Evolutionary conservation across 2,113 vertebrate species (phyloP), one percentile per base, ranked within the genome.

Genomic region (Tragulus kanchil): DNA sequence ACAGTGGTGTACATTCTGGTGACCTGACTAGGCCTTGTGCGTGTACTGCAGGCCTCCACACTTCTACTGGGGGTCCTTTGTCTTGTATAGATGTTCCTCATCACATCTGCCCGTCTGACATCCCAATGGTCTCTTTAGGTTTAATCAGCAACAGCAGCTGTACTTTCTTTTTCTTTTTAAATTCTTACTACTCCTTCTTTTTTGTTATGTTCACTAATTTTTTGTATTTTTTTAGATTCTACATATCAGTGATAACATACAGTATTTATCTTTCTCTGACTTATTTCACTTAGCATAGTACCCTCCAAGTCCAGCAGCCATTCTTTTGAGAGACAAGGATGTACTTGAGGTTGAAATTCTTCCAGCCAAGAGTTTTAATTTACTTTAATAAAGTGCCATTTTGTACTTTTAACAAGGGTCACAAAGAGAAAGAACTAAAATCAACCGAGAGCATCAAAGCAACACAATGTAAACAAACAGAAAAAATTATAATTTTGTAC

Each of bases 291-390:
- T 81, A 58, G n/a, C 78, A 42, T 58, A 58, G 31, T 81, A 58
- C n/a, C n/a, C 54, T 81, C 54, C 78, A 58, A 58, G 7, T 25
- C 54, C 21, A 42, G 78, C 26, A 88, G 23, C 59, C n/a, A n/a
- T 93, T 95, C 81, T 97, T 90, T 75, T 85, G 82, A 93, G n/a
- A 42, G 31, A 26, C 17, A 69, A 45, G 9, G 89, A 0, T 79
- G 45, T 77, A 36, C 62, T 83, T 93, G 48, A 14, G 12, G 25
- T 89, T 92, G 75, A 89, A 92, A 62, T 90, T 96, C 90, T 58
- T 96, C 93, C 91, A 42, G 45, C 75, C 58, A 91, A 21, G 50
- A 94, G 26, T 82, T 93, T 95, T 90, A 71, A 78, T 82, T 86
- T 90, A 77, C 25, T 86, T 97, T 86, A 79, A 26, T 13, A 61